A percentile compares a stretch with the other conserved stretches of the same genome.
These are phyloP conservation scores for Balearica regulorum DNA, from an alignment of 2,797 vertebrate genomes.

Conservation along the genomic window DNA sequence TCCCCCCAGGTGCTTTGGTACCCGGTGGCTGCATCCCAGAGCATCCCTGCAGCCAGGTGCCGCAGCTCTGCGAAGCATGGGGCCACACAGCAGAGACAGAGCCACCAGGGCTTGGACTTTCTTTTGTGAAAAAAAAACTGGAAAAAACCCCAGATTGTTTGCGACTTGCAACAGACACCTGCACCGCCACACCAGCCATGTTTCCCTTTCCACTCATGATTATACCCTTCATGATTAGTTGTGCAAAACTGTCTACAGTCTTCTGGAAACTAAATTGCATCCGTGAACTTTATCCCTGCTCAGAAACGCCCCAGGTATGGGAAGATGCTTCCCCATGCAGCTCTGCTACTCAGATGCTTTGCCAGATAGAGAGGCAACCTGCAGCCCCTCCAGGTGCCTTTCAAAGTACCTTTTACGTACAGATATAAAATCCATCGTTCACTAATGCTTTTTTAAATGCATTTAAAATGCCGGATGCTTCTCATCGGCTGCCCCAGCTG, in stretches of 20 bases:
- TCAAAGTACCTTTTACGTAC: not conserved
- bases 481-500: not conserved
- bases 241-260: not conserved
- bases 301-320: not conserved
- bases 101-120: not conserved
- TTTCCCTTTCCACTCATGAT: not conserved
- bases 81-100: not conserved
- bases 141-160: not conserved
- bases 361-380: not conserved
- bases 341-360: not conserved
- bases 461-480: not conserved
- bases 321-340: not conserved
- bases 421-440: not conserved
- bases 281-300: not conserved
- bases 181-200: accelerated
- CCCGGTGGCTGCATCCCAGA: not conserved
- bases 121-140: not conserved
- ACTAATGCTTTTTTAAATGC: not conserved
- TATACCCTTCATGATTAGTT: not conserved
- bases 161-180: not conserved
- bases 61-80: accelerated
- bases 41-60: not conserved
- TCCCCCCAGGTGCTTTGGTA: not conserved
- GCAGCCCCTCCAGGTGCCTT: not conserved
- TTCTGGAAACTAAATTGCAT: not conserved